phyloP scores from a whole-genome alignment of 1,140 invertebrate genomes.

The Hypsibius dujardini region DNA sequence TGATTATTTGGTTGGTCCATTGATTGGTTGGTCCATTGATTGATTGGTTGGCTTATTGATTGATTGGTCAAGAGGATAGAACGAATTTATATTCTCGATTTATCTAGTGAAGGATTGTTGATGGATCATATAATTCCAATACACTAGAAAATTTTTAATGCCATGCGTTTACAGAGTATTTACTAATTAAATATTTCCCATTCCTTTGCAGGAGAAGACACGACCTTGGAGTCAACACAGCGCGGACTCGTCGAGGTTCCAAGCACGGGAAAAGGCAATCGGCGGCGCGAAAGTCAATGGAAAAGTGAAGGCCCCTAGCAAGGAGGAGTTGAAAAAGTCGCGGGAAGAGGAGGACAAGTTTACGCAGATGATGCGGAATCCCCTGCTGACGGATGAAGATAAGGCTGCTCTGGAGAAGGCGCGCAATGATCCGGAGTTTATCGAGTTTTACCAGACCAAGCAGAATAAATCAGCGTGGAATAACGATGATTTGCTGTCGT shows the following conservation, averaged over 20 bases:
- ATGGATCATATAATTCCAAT: no score
- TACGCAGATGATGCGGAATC: constrained; percentile 28
- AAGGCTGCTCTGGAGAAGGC: constrained; percentile 47
- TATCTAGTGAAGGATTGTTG: no score
- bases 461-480: constrained; percentile 43
- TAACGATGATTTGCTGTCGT: constrained; percentile 40
- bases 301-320: constrained; percentile 30
- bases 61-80: no score
- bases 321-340: constrained; percentile 19
- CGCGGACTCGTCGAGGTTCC: constrained; percentile 21
- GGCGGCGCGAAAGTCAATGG: constrained; percentile 44
- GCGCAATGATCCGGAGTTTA: constrained; percentile 60
- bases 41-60: no score
- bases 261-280: constrained; percentile 39
- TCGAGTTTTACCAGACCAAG: constrained; percentile 67
- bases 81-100: no score
- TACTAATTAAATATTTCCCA: no score
- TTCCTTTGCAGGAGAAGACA: constrained; percentile 61
- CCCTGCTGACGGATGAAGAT: constrained; percentile 27
- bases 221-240: constrained; percentile 54
- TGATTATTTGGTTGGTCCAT: no score
- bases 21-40: no score
- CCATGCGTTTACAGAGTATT: no score
- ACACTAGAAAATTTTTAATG: no score
- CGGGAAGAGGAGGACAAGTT: constrained; percentile 32